Base-by-base conservation (phyloP, 92 coral and sea anemone species). In the Paramuricea clavata region DNA sequence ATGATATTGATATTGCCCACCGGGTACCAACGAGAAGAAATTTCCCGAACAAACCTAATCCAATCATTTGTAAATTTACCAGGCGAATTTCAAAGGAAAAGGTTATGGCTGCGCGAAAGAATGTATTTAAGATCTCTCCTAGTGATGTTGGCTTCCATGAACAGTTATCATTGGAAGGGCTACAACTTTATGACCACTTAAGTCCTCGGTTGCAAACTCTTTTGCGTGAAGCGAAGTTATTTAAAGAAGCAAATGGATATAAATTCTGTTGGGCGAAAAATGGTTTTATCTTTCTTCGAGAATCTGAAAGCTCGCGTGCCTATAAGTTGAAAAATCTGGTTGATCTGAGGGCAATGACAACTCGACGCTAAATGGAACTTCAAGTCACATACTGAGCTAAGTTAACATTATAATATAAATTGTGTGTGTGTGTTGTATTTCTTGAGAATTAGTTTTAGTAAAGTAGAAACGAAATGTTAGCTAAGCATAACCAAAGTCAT, bases 211-310 rank as follows among this genome's bases (percentile, higher is more conserved):
- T 82, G 17, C 88, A 87, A 36, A 47, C 32, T 15, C 87, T 90
- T 32, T 80, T 86, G 3, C 52, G 39, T 22, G 86, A 90, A 69
- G 91, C 88, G 49, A 87, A 87, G 91, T 67, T 59, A 34, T 81
- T 15, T 77, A 82, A 87, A 70, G 69, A 27, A 5, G 88, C 70
- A 43, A 82, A 75, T 17, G 64, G 65, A 23, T 90, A 62, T 60
- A 90, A 82, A 44, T 87, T 81, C 50, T 91, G 93, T 69, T 87
- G 93, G 91, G 78, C 85, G 28, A 87, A 82, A 52, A 87, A 81
- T 57, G 80, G 77, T 12, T 35, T 49, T 16, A 85, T 91, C 33
- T 82, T 62, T 49, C 86, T 87, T n/a, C 73, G 88, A 34, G 72
- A 87, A 77, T 52, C 86, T 42, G 88, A 86, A 27, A 62, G 50